Percentiles rank a stretch among this genome's conserved stretches.
phyloP scores from a whole-genome alignment of 2,888 invertebrate genomes.

The Metacarcinus magister region DNA sequence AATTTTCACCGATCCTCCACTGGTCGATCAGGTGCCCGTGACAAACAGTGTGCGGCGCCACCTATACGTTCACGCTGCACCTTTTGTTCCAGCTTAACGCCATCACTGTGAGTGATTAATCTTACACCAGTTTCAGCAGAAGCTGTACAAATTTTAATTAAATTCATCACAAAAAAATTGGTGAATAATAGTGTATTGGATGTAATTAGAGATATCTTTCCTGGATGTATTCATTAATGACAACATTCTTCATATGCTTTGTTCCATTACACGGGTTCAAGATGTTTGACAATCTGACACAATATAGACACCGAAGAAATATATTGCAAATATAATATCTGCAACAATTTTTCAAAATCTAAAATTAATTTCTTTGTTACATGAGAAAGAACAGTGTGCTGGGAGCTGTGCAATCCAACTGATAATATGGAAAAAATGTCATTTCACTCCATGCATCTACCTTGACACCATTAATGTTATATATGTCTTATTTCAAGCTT shows the following conservation, averaged over 20 bases:
- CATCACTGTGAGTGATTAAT: neutral
- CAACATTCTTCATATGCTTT: neutral
- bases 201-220: neutral
- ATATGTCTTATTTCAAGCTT: neutral
- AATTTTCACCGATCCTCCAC: neutral
- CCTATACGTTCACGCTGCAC: neutral
- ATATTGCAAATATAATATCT: neutral
- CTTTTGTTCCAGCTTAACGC: neutral
- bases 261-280: neutral
- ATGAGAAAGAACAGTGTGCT: neutral
- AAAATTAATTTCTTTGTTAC: no score
- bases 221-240: neutral
- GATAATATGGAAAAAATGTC: neutral
- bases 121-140: neutral
- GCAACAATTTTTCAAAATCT: neutral
- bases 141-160: neutral
- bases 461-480: neutral
- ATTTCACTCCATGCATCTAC: neutral
- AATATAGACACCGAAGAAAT: neutral
- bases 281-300: neutral
- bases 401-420: neutral
- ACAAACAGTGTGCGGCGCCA: neutral
- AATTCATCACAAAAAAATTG: neutral
- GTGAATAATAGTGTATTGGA: neutral
- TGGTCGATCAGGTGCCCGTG: constrained; percentile 3